Evolutionary conservation across 92 coral and sea anemone genomes (phyloP), one percentile per base, ranked within the genome.

Genomic region (Palythoa caribaeorum): DNA sequence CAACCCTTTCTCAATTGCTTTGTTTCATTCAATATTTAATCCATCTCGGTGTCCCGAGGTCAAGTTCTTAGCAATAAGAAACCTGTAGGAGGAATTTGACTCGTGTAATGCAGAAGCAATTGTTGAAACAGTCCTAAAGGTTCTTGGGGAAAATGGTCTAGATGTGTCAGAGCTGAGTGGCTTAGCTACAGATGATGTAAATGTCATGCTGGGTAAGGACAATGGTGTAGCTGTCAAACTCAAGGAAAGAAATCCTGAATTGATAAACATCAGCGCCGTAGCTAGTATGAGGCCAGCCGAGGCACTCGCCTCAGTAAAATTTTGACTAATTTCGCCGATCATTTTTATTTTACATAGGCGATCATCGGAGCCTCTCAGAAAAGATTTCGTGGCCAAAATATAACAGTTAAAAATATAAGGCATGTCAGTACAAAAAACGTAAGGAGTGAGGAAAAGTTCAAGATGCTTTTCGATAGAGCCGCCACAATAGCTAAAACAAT

Each of bases 401-500:
- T 28, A 28, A 28, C 28, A 28, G 28, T 28, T 28, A 28, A 28
- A 28, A 28, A 28, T 28, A 28, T 28, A 28, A 28, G 28, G 28
- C 28, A 28, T 28, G 28, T 28, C 28, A 28, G 28, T 28, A 28
- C 28, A 28, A 28, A 28, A 28, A 28, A 28, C 28, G 28, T 28
- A 28, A 28, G 28, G 28, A 28, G 28, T 28, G 28, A 28, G 28
- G 28, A 28, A 28, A 28, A 28, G 28, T 28, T 28, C 28, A 28
- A 28, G 28, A 28, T 28, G 28, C 28, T 28, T 28, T 28, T 28
- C 28, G 28, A 28, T 28, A 28, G 28, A 28, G 28, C 92, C 7
- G 44, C 51, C 63, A 74, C 60, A 90, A 48, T 88, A 14, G 89
- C 89, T 57, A 57, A 53, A 53, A 72, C 79, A 39, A 60, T 91